phyloP scores from a whole-genome alignment of 1,140 invertebrate species.

The Chrysoperla carnea region DNA sequence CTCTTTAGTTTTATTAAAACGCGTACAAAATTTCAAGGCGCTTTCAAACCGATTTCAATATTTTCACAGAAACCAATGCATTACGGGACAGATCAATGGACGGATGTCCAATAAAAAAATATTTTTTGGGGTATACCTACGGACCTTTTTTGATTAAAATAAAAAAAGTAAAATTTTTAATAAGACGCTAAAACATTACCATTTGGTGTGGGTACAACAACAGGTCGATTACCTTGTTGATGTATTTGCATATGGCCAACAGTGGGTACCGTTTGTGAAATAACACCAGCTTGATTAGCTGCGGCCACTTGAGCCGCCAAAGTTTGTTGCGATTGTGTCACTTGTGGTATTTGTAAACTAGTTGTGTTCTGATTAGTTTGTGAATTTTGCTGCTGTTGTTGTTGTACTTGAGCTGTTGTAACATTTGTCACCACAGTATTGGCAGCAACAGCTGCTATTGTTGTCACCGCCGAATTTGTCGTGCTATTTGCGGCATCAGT shows the following conservation, averaged over 20 bases:
- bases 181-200: constrained; percentile 19
- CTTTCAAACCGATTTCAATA: no score
- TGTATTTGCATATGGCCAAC: constrained; percentile 15
- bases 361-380: constrained; percentile 4
- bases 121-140: no score
- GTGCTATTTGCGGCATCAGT: constrained; percentile 18
- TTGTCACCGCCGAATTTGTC: constrained; percentile 1
- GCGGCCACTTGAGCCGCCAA: constrained; percentile 2
- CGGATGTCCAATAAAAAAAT: no score
- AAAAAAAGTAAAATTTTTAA: constrained; percentile 5
- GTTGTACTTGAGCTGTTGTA: constrained; percentile 12
- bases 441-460: neutral
- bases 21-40: no score
- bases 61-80: no score
- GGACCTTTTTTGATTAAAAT: no score
- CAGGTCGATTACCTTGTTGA: constrained; percentile 14
- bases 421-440: neutral
- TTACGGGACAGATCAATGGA: no score
- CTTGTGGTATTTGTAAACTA: neutral
- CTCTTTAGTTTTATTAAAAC: no score
- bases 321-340: neutral
- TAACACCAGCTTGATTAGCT: constrained; percentile 4
- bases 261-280: constrained; percentile 9
- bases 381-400: constrained; percentile 8
- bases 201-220: constrained; percentile 19